These are phyloP conservation scores for Crotalus horridus DNA, from an alignment of 2,113 vertebrate genomes.

Conservation along the genomic window DNA sequence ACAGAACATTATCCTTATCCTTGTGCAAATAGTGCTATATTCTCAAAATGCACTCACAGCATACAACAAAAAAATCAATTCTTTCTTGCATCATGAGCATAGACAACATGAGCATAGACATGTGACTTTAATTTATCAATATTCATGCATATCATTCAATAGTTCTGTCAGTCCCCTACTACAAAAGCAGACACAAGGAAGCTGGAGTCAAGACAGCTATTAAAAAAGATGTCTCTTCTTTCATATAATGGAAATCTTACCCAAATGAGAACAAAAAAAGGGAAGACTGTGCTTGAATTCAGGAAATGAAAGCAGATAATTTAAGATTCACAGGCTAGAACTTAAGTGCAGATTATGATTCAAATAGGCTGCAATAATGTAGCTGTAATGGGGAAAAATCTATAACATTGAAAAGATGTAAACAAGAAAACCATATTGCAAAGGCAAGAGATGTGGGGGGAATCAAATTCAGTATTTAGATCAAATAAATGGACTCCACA, in stretches of 20 bases:
- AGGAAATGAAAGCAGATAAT: not conserved
- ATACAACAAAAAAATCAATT: slow-evolving; percentile 6
- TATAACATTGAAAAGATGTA: not conserved
- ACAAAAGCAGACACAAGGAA: not conserved
- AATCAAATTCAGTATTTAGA: not conserved
- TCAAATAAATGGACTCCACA: not conserved
- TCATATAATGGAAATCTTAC: not conserved
- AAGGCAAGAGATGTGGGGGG: not conserved
- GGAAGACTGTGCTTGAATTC: not conserved
- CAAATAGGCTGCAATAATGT: not conserved
- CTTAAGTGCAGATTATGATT: not conserved
- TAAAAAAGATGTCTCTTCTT: not conserved
- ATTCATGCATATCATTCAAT: not conserved
- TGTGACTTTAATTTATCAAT: not conserved
- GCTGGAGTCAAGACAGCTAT: not conserved
- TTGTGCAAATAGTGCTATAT: slow-evolving; percentile 18
- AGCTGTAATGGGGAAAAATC: not conserved
- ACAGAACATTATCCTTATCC: not conserved
- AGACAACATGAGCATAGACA: not conserved
- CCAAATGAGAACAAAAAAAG: not conserved
- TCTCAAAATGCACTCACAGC: slow-evolving; percentile 15
- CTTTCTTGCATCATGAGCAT: not conserved
- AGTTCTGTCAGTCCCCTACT: not conserved
- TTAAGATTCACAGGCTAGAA: not conserved
- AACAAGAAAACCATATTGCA: not conserved